Percentiles rank a stretch among this genome's conserved stretches.
Conservation (phyloP, 1,140 invertebrate species). For the Pogonognathellus flavescens region DNA sequence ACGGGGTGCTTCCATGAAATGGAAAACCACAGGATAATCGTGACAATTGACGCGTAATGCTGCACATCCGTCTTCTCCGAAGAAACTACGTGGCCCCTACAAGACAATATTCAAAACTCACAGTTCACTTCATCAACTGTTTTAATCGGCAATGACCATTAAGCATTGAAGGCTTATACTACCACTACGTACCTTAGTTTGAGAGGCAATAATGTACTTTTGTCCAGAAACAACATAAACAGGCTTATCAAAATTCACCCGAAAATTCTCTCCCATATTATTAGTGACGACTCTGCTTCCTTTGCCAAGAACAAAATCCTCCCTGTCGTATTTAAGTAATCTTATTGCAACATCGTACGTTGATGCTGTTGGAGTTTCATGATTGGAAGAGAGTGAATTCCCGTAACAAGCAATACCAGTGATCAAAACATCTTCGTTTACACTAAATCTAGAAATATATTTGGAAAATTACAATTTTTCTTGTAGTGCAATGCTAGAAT, state of each 20-base stretch:
- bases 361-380: too few relatives aligned
- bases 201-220: background rate
- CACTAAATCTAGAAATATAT: background rate
- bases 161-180: too few relatives aligned
- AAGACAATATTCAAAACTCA: background rate
- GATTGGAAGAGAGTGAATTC: background rate
- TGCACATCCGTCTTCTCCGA: background rate
- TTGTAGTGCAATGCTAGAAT: background rate
- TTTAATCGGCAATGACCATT: too few relatives aligned
- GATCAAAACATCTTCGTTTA: background rate
- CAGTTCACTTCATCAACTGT: background rate
- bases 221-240: background rate
- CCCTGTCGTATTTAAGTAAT: too few relatives aligned
- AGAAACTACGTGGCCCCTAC: background rate
- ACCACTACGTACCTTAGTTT: background rate
- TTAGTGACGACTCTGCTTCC: too few relatives aligned
- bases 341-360: too few relatives aligned
- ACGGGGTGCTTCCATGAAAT: background rate
- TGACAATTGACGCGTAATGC: background rate
- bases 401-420: background rate
- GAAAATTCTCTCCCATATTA: background rate
- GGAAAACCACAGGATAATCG: background rate
- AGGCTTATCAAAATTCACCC: background rate
- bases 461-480: background rate
- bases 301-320: too few relatives aligned